Base-by-base conservation (phyloP, 2,888 invertebrate genomes). In the Copidosoma aretas region DNA sequence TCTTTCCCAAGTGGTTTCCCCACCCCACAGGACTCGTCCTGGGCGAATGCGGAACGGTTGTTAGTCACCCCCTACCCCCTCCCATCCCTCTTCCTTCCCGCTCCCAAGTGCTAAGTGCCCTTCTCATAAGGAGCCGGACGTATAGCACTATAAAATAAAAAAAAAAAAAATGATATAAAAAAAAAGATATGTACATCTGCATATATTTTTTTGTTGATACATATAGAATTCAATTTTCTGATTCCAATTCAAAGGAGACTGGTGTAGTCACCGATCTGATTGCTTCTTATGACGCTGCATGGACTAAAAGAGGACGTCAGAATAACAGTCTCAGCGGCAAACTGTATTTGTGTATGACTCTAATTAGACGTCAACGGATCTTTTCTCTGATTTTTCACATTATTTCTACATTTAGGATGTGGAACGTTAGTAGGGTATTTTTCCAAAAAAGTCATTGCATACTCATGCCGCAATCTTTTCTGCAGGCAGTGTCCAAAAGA, bases 161-260 rank as follows among this genome's bases (percentile, higher is more conserved):
- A n/a, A n/a, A n/a, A n/a, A n/a, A n/a, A n/a, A n/a, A n/a, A n/a
- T n/a, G n/a, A n/a, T n/a, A n/a, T n/a, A n/a, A n/a, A n/a, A n/a
- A n/a, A n/a, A n/a, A n/a, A n/a, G n/a, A 51, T 43, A 22, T 58
- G n/a, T 19, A 52, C 2, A 21, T 52, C 8, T 8, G n/a, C 19
- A 19, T 21, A 19, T 52, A 15, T 52, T 52, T n/a, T 21, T 52
- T 57, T 39, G 32, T 32, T 32, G 32, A 8, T 32, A 8, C 32
- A n/a, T 8, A 32, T 32, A 32, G 32, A 32, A 32, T 32, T 32
- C 32, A 32, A 32, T 5, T 8, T 32, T 32, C 32, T 3, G 32
- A 32, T 32, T 32, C 8, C 4, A 32, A 5, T 32, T 32, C 8
- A 5, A 52, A 14, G n/a, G 14, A 52, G n/a, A 4, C 89, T 32